phyloP scores from a whole-genome alignment of 2,888 invertebrate genomes.

The Dyspetes luteomarginatus region DNA sequence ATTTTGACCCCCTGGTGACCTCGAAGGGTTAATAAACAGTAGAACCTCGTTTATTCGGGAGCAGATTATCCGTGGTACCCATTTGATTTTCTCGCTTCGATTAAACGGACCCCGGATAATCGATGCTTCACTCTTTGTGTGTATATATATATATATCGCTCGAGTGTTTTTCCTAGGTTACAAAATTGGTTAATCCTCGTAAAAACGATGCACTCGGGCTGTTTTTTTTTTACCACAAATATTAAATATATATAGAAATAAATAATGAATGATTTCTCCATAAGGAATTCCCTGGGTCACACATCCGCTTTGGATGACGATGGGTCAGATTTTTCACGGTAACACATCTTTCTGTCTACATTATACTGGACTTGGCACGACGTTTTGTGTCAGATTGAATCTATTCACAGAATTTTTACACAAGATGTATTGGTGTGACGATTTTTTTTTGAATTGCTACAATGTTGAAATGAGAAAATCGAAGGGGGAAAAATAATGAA shows the following conservation, averaged over 20 bases:
- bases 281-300: conserved; percentile 42
- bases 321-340: conserved; percentile 40
- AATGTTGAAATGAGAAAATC: conserved; percentile 6
- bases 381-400: conserved; percentile 33
- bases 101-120: no score
- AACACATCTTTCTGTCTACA: conserved; percentile 7
- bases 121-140: no score
- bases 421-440: not conserved
- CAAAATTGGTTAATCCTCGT: conserved; percentile 44
- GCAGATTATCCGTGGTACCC: no score
- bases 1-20: no score
- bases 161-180: conserved; percentile 49
- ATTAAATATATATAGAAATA: no score
- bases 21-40: no score
- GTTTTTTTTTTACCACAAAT: conserved; percentile 15
- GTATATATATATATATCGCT: conserved; percentile 22
- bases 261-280: conserved; percentile 21
- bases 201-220: conserved; percentile 42
- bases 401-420: conserved; percentile 33
- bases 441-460: conserved; percentile 43
- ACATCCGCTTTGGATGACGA: conserved; percentile 51
- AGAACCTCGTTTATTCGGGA: no score
- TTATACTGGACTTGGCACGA: not conserved
- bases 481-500: not conserved
- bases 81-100: no score